Evolutionary conservation across 1,140 invertebrate genomes (phyloP).

Genomic region (Campoletis sonorensis): DNA sequence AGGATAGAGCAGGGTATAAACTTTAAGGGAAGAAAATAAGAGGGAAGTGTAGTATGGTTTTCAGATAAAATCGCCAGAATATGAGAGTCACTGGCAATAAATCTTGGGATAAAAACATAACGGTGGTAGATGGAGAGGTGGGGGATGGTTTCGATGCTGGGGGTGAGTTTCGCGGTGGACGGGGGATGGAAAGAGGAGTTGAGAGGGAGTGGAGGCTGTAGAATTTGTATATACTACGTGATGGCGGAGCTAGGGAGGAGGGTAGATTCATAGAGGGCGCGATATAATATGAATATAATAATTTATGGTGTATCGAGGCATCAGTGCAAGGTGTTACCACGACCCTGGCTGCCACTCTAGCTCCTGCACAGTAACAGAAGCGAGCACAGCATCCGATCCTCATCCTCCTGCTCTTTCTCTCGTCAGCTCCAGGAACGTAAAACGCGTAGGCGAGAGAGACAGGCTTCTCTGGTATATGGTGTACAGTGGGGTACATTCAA

Average conservation of each 20-base stretch:
- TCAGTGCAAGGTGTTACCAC: constrained; percentile 66
- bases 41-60: constrained; percentile 4
- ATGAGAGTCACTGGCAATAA: constrained; percentile 56
- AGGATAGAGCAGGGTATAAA: neutral
- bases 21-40: neutral
- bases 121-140: constrained; percentile 22
- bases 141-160: neutral
- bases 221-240: constrained; percentile 16
- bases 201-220: constrained; percentile 20
- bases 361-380: neutral
- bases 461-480: constrained; percentile 27
- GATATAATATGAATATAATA: constrained; percentile 65
- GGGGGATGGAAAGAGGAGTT: constrained; percentile 29
- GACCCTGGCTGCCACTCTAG: constrained; percentile 45
- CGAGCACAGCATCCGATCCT: neutral
- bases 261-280: constrained; percentile 20
- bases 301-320: constrained; percentile 67
- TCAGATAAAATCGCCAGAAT: constrained; percentile 37
- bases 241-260: constrained; percentile 22
- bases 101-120: constrained; percentile 61
- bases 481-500: constrained; percentile 27
- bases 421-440: neutral
- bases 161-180: constrained; percentile 32
- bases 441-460: constrained; percentile 5
- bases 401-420: constrained; percentile 30